Percentiles rank a stretch among this genome's conserved stretches.
Evolutionary conservation across 2,888 invertebrate genomes (phyloP).

Genomic region (Campaea margaritaria): DNA sequence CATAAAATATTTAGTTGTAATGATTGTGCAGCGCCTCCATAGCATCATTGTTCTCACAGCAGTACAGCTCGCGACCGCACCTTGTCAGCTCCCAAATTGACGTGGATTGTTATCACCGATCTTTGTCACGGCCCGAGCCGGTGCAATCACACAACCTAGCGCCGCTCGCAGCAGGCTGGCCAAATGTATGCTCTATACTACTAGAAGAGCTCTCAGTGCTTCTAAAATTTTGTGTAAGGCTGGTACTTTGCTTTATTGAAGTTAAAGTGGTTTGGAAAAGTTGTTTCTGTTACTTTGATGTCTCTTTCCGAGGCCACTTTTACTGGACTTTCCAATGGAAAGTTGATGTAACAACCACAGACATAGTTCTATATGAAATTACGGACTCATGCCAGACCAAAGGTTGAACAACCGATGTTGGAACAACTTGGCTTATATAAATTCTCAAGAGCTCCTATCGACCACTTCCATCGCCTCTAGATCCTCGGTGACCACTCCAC

Average conservation of each 20-base stretch:
- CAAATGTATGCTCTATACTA: neutral
- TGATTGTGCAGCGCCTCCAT: conserved; percentile 34
- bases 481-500: neutral
- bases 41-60: conserved; percentile 23
- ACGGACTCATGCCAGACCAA: too few relatives aligned
- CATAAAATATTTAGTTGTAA: neutral
- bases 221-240: neutral
- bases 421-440: too few relatives aligned
- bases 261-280: too few relatives aligned
- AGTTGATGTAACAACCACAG: too few relatives aligned
- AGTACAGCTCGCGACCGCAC: conserved; percentile 69
- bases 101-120: conserved; percentile 78
- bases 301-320: too few relatives aligned
- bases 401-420: too few relatives aligned
- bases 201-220: neutral
- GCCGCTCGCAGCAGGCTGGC: neutral
- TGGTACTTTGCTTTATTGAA: too few relatives aligned
- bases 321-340: too few relatives aligned
- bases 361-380: too few relatives aligned
- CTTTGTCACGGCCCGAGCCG: conserved; percentile 64
- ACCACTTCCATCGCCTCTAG: neutral
- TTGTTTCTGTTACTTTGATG: too few relatives aligned
- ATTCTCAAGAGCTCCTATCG: too few relatives aligned
- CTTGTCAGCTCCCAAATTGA: conserved; percentile 80
- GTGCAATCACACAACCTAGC: conserved; percentile 16